Conservation (phyloP, 2,113 vertebrate genomes). For the Cryptomyrus ogoouensis region DNA sequence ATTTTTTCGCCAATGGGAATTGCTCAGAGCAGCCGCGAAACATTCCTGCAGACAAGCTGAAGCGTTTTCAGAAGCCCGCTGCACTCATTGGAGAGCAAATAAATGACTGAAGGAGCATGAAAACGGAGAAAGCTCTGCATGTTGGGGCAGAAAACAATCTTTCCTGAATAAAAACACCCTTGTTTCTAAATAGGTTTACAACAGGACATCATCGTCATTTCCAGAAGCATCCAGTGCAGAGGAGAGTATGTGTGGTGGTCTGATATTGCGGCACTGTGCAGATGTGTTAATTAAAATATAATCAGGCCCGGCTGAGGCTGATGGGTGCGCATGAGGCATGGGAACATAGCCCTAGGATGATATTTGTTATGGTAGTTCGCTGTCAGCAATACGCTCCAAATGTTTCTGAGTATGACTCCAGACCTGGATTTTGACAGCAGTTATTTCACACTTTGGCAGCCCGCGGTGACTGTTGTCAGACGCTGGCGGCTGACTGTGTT, state of each 20-base stretch:
- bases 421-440: slow-evolving; percentile 18
- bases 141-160: not conserved
- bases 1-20: not conserved
- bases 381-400: slow-evolving; percentile 1
- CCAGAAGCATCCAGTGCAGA: not conserved
- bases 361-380: slow-evolving; percentile 4
- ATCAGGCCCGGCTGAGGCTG: not conserved
- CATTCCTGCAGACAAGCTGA: not conserved
- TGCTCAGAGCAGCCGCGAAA: not conserved
- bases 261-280: not conserved
- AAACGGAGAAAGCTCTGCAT: not conserved
- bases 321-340: not conserved
- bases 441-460: slow-evolving; percentile 17
- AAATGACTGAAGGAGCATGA: not conserved
- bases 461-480: not conserved
- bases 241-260: not conserved
- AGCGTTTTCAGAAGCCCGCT: not conserved
- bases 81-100: not conserved
- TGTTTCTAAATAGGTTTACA: not conserved
- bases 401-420: slow-evolving; percentile 14
- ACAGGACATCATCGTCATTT: not conserved
- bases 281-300: slow-evolving; percentile 1
- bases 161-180: not conserved
- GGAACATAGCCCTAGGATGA: not conserved
- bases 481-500: not conserved